Evolutionary conservation across 1,140 invertebrate genomes (phyloP).

Genomic region (Epicauta chinensis): DNA sequence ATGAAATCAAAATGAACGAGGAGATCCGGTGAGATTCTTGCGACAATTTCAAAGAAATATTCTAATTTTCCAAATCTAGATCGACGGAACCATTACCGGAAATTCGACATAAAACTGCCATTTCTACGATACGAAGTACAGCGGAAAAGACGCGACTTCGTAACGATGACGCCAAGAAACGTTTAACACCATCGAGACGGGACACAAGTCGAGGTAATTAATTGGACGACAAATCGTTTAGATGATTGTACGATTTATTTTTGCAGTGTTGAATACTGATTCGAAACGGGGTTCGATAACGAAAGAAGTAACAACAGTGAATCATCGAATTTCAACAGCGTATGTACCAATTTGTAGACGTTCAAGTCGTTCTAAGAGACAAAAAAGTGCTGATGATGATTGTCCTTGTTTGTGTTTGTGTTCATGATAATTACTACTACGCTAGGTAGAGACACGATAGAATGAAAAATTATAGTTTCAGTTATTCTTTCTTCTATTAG

Average conservation of each 20-base stretch:
- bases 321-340: conserved; percentile 37
- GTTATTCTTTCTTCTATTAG: not conserved
- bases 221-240: not conserved
- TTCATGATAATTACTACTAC: conserved; percentile 36
- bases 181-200: conserved; percentile 15
- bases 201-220: conserved; percentile 27
- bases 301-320: not conserved
- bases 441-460: conserved; percentile 35
- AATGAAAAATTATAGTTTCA: conserved; percentile 1
- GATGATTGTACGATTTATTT: not conserved
- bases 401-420: conserved; percentile 42
- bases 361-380: conserved; percentile 31
- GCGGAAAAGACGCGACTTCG: conserved; percentile 34
- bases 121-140: conserved; percentile 43
- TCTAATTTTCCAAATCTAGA: conserved; percentile 6
- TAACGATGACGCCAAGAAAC: conserved; percentile 31
- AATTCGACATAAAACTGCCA: conserved; percentile 43
- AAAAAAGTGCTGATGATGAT: conserved; percentile 16
- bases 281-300: not conserved
- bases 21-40: conserved; percentile 8
- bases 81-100: conserved; percentile 32
- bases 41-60: not conserved
- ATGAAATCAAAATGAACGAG: conserved; percentile 21
- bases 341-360: conserved; percentile 41
- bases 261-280: conserved; percentile 1